These are phyloP conservation scores for Cydia fagiglandana DNA, from an alignment of 1,140 invertebrate species.

Conservation along the genomic window DNA sequence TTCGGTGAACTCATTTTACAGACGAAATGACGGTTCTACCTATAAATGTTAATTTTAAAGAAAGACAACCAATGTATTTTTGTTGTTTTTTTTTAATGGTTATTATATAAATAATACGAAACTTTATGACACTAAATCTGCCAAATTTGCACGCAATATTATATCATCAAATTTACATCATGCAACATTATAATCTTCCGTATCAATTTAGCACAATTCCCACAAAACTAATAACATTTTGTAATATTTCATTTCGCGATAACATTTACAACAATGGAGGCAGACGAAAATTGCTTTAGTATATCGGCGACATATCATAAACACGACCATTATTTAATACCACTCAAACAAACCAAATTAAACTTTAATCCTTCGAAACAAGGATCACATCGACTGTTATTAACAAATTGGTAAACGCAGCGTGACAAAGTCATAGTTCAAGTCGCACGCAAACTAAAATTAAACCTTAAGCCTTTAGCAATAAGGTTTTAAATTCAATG, in stretches of 20 bases:
- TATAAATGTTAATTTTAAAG: too few relatives aligned
- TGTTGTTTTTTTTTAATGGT: too few relatives aligned
- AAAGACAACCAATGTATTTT: too few relatives aligned
- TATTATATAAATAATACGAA: too few relatives aligned
- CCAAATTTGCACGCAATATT: neutral
- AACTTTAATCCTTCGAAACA: neutral
- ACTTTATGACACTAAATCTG: neutral
- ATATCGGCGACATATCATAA: constrained; percentile 31
- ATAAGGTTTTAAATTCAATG: neutral
- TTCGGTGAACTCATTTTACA: too few relatives aligned
- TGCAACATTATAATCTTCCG: neutral
- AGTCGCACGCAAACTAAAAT: neutral
- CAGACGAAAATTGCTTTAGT: constrained; percentile 23
- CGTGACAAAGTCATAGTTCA: constrained; percentile 31
- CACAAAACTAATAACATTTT: constrained; percentile 27
- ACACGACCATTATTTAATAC: neutral
- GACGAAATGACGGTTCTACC: too few relatives aligned
- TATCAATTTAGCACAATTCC: constrained; percentile 19
- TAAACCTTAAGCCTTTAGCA: neutral
- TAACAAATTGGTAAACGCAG: neutral
- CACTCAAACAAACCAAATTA: neutral
- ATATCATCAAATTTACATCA: neutral
- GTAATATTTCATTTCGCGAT: constrained; percentile 28
- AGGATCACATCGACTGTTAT: neutral
- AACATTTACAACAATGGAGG: constrained; percentile 30